These are phyloP conservation scores for Psilopogon haemacephalus DNA, from an alignment of 2,113 vertebrate species.

Conservation along the genomic window DNA sequence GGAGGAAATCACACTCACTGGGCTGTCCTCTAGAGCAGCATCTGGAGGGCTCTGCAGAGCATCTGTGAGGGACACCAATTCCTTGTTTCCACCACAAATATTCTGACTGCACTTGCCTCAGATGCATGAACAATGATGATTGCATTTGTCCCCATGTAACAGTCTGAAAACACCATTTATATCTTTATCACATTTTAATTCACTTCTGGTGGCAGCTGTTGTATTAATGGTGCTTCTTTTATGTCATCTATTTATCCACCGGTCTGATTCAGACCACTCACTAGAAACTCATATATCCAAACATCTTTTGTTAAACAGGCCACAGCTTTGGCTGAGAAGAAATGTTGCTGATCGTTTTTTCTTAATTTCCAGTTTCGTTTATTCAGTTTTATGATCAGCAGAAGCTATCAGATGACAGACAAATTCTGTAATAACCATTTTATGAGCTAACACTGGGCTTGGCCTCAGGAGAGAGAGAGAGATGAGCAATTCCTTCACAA, in stretches of 20 bases:
- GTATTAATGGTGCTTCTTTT: background rate
- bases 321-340: constrained; percentile 1
- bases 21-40: background rate
- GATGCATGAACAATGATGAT: rapidly evolving
- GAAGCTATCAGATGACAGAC: background rate
- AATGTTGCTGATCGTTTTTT: background rate
- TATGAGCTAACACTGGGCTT: background rate
- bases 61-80: background rate
- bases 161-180: background rate
- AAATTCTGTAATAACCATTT: background rate
- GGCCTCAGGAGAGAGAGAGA: background rate
- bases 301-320: background rate
- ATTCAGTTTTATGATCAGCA: constrained; percentile 2
- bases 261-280: background rate
- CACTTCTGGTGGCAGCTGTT: constrained; percentile 11
- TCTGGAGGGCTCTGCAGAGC: background rate
- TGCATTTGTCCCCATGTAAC: background rate
- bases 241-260: background rate
- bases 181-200: background rate
- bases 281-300: background rate
- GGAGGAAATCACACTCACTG: background rate
- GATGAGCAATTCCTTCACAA: background rate
- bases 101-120: background rate
- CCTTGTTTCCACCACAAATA: background rate
- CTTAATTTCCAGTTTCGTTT: background rate